Evolutionary conservation across 92 coral and sea anemone genomes (phyloP), one percentile per base, ranked within the genome.

Genomic region (Epizoanthus illoricatus): DNA sequence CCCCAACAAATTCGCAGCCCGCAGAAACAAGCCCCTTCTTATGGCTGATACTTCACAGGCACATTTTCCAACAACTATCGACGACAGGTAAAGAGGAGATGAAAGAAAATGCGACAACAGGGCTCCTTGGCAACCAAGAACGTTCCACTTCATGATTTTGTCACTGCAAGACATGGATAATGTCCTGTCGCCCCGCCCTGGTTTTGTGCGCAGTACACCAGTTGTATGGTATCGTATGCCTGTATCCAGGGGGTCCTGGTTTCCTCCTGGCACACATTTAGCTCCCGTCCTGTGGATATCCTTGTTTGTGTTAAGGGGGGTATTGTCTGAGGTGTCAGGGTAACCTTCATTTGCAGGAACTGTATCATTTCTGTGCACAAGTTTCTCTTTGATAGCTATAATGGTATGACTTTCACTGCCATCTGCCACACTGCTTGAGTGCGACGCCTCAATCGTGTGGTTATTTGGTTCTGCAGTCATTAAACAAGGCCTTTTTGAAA

Each of bases 141-240:
- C 85, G 86, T 89, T 90, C 99, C 99, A 97, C 66, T 97, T 97
- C 92, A 97, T 81, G 60, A 97, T 88, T 73, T 97, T 97, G 86
- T 97, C 99, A 76, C 99, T 97, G 67, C 99, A 97, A 0, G 99
- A 97, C 99, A 97, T 97, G 64, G 98, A 97, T 21, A 97, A 79
- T 13, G 99, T 97, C 3, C 94, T 94, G 80, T 97, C 97, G 75
- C 99, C 99, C 28, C 99, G 91, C 42, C 99, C 99, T 33, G 99
- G 99, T 71, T 97, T 97, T 16, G 98, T 97, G 47, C 99, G 90
- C 66, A 97, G 85, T 54, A 85, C 90, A 13, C 97, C 98, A 24
- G 89, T 66, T 64, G 73, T 81, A 75, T 97, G 99, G 75, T 94
- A 97, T 20, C 63, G 85, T 16, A 73, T 62, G 3, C 99, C 99